phyloP scores from a whole-genome alignment of 2,797 vertebrate species.

The Mallotus villosus region DNA sequence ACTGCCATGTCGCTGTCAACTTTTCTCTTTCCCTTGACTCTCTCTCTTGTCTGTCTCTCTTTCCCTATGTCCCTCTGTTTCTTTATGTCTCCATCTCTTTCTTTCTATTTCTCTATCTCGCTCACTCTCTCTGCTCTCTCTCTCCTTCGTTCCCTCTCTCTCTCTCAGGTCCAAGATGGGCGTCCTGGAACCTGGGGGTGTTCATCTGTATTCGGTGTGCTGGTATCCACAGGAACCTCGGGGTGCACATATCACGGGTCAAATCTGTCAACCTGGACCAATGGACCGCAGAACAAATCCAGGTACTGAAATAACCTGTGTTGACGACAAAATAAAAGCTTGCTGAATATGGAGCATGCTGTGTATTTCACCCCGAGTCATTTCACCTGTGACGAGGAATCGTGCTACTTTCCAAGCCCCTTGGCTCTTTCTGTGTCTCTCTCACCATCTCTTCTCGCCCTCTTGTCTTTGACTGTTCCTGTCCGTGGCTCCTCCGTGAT shows the following conservation, averaged over 20 bases:
- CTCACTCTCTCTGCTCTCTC: not conserved
- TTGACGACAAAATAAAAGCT: too few relatives aligned
- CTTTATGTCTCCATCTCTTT: not conserved
- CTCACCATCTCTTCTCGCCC: not conserved
- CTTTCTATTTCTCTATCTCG: not conserved
- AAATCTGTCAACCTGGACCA: constrained; percentile 98
- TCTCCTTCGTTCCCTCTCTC: not conserved
- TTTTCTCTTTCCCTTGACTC: not conserved
- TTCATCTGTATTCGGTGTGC: constrained; percentile 99
- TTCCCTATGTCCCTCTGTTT: not conserved
- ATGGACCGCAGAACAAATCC: constrained; percentile 98
- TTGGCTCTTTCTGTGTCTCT: not conserved
- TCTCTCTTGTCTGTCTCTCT: too few relatives aligned
- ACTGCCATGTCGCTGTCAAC: not conserved
- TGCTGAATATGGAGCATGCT: too few relatives aligned
- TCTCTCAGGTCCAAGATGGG: constrained; percentile 92
- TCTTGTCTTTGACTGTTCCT: not conserved
- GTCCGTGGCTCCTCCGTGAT: not conserved
- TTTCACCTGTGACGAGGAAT: too few relatives aligned
- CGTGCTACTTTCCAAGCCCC: too few relatives aligned
- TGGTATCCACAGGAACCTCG: constrained; percentile 97
- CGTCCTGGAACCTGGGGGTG: constrained; percentile 97
- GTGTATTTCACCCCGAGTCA: too few relatives aligned
- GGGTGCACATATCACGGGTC: constrained; percentile 97
- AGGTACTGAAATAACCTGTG: constrained; percentile 70